A percentile compares a stretch with the other conserved stretches of the same genome.
phyloP scores from a whole-genome alignment of 2,888 invertebrate genomes.

The Gandaritis pyraliata region DNA sequence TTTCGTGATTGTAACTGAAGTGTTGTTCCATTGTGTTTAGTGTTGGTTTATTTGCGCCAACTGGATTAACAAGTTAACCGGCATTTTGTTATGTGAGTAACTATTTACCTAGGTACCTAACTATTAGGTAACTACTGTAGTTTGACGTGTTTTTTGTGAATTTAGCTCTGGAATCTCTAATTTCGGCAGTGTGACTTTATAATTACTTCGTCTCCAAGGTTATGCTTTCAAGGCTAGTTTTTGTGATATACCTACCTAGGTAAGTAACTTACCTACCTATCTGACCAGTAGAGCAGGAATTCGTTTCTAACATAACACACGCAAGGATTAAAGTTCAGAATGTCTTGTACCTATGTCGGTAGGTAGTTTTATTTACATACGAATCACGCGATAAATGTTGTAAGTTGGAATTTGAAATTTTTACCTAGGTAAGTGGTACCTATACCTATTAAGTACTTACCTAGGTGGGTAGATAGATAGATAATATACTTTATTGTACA shows the following conservation, averaged over 20 bases:
- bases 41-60: conserved; percentile 50
- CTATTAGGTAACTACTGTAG: conserved; percentile 6
- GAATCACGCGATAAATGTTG: conserved; percentile 25
- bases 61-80: conserved; percentile 66
- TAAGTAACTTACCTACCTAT: no score
- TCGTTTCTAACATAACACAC: conserved; percentile 12
- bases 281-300: background rate
- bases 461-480: background rate
- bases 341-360: conserved; percentile 3
- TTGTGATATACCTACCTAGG: no score
- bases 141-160: conserved; percentile 18
- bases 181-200: conserved; percentile 1
- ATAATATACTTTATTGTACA: background rate
- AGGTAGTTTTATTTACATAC: background rate
- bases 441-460: background rate
- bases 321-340: conserved; percentile 27
- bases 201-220: conserved; percentile 28
- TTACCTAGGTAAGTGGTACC: no score
- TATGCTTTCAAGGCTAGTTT: conserved; percentile 9
- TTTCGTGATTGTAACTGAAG: conserved; percentile 52
- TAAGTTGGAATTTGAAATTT: background rate
- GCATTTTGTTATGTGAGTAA: conserved; percentile 45
- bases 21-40: conserved; percentile 47
- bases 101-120: background rate
- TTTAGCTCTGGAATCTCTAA: background rate